Base-by-base conservation (phyloP, 2,797 vertebrate genomes). In the Myotis daubentonii region DNA sequence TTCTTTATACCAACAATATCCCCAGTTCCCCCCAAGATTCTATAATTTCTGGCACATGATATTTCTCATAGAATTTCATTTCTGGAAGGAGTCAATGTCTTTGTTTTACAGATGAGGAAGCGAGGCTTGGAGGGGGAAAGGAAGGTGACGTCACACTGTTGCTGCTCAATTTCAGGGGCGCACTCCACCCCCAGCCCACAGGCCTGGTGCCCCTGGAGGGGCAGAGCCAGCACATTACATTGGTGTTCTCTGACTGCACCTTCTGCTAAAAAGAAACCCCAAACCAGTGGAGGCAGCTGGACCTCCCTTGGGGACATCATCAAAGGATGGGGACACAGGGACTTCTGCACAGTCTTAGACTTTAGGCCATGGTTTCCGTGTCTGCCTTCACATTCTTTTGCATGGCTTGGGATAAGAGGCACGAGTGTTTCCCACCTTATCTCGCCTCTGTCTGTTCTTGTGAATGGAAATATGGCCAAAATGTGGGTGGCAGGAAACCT, bases 151-250 rank as follows among this genome's bases (percentile, higher is more conserved):
- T 41, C 15, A 7, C 1, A 1, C 20, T 19, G 22, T 28, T 47
- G 8, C 15, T 0, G 2, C 49, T 11, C 47, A 36, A 8, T 20
- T 22, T 15, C 20, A 65, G 19, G 23, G 8, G 51, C 0, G 0
- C 15, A 28, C 66, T n/a, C 13, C 9, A 16, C 6, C 55, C 13
- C 17, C 9, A 4, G 15, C 76, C 41, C 10, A 19, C 3, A 2
- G 4, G 5, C 72, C 6, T 0, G 25, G 41, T 22, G 66, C 25
- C 38, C 72, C 49, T 19, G 22, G 12, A 47, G 51, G 13, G 15
- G 1, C 13, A 41, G 2, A 10, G 51, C 6, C 70, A 51, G 87
- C 4, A 19, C 10, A 3, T 0, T 5, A 22, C 28, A 36, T 0
- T 8, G 30, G 81, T 12, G 16, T 4, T 20, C 68, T 74, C 23